Base-by-base conservation (phyloP, 2,113 vertebrate genomes). In the Oryzias javanicus region DNA sequence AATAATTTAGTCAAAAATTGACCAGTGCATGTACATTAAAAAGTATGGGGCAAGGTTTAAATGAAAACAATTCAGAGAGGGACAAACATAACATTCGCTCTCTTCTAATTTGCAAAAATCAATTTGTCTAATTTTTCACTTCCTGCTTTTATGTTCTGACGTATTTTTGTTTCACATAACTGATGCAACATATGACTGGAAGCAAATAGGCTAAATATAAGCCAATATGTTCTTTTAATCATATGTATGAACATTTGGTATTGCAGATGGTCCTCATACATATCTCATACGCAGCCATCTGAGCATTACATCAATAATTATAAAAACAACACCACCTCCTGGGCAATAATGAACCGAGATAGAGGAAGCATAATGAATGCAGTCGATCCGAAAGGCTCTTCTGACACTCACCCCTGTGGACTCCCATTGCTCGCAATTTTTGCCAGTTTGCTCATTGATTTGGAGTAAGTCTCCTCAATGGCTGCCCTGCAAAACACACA, bases 361-460 rank as follows among this genome's bases (percentile, higher is more conserved):
- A 10, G 35, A 35, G 3, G 35, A 35, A 35, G 35, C 35, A 35
- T 35, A 8, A 35, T 27, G 25, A 6, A 27, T 4, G 25, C 25
- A 6, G 25, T 4, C 4, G 25, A 27, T 27, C 25, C 6, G 8
- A 35, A 35, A 35, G 35, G 8, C 8, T 35, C 35, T 13, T 35
- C 35, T 0, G 0, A 4, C 1, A 65, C 93, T 89, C 71, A 98
- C 96, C 96, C 96, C 72, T 93, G 81, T 8, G 94, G 92, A 49
- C 94, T 96, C 54, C 94, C 93, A 1, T 94, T 97, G 62, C 92
- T 93, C 15, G 95, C 96, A 78, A 96, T 93, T 87, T 97, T 98
- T 3, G 95, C 92, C 41, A 98, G 91, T 80, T 98, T 98, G 44
- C 89, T 93, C 96, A 98, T 96, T 0, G 97, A 95, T 79, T 98